These are phyloP conservation scores for Creontiades dilutus DNA, from an alignment of 2,888 invertebrate genomes.

Conservation along the genomic window DNA sequence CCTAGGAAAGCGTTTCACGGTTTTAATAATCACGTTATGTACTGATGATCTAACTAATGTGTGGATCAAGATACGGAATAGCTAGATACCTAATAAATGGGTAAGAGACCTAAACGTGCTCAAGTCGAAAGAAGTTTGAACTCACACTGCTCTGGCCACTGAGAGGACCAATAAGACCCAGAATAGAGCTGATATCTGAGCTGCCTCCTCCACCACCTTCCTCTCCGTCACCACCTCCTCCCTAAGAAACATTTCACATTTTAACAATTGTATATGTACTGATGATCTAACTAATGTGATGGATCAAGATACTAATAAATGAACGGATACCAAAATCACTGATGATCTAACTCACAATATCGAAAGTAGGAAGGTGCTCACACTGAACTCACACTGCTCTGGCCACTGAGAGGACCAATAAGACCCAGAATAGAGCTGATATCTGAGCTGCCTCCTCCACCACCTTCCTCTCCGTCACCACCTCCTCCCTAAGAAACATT, in stretches of 20 bases:
- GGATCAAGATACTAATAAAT: too few relatives aligned
- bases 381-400: constrained; percentile 69
- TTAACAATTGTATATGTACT: constrained; percentile 71
- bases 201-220: constrained; percentile 58
- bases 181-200: constrained; percentile 43
- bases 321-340: too few relatives aligned
- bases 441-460: constrained; percentile 70
- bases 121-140: neutral
- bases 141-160: constrained; percentile 72
- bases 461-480: constrained; percentile 60
- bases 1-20: constrained; percentile 37
- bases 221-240: constrained; percentile 46
- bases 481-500: constrained; percentile 44
- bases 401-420: constrained; percentile 69
- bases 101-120: too few relatives aligned
- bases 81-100: too few relatives aligned
- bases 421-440: constrained; percentile 68
- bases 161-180: constrained; percentile 68
- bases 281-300: too few relatives aligned
- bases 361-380: too few relatives aligned
- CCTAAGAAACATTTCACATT: constrained; percentile 65
- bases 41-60: neutral
- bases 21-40: too few relatives aligned
- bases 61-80: too few relatives aligned
- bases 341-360: too few relatives aligned